A percentile compares a stretch with the other conserved stretches of the same genome.
Conservation (phyloP, 1,140 invertebrate genomes). For the Drosophila gunungcola region DNA sequence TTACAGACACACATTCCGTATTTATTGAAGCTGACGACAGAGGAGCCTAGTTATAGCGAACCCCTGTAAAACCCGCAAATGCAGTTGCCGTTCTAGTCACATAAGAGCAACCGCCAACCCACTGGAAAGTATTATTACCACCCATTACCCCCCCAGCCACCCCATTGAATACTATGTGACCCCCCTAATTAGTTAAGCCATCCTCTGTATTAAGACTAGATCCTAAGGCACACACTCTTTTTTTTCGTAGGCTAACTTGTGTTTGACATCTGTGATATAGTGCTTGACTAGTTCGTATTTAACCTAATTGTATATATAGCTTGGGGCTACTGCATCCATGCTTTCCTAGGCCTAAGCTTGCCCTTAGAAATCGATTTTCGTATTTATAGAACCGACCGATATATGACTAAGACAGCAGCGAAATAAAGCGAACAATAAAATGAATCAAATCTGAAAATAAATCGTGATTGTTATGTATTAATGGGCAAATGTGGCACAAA, state of each 20-base stretch:
- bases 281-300: slow-evolving; percentile 62
- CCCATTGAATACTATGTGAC: slow-evolving; percentile 15
- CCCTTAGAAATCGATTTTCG: slow-evolving; percentile 44
- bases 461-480: background rate
- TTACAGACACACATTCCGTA: slow-evolving; percentile 16
- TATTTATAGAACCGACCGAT: slow-evolving; percentile 43
- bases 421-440: slow-evolving; percentile 46
- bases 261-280: slow-evolving; percentile 74
- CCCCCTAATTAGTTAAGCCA: background rate
- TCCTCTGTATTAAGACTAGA: slow-evolving; percentile 6
- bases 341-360: slow-evolving; percentile 19
- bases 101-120: slow-evolving; percentile 59
- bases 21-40: slow-evolving; percentile 5
- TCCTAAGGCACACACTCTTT: slow-evolving; percentile 20
- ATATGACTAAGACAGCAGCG: slow-evolving; percentile 15
- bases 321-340: background rate
- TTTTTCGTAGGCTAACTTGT: slow-evolving; percentile 49
- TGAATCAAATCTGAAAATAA: slow-evolving; percentile 30
- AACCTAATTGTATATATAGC: slow-evolving; percentile 31
- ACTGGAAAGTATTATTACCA: slow-evolving; percentile 13
- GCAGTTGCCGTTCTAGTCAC: slow-evolving; percentile 77
- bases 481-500: no score
- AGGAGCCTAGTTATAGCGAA: background rate
- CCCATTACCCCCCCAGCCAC: background rate
- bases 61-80: background rate